Conservation (phyloP, 2,888 invertebrate genomes). For the Torymus aiolomorphi region DNA sequence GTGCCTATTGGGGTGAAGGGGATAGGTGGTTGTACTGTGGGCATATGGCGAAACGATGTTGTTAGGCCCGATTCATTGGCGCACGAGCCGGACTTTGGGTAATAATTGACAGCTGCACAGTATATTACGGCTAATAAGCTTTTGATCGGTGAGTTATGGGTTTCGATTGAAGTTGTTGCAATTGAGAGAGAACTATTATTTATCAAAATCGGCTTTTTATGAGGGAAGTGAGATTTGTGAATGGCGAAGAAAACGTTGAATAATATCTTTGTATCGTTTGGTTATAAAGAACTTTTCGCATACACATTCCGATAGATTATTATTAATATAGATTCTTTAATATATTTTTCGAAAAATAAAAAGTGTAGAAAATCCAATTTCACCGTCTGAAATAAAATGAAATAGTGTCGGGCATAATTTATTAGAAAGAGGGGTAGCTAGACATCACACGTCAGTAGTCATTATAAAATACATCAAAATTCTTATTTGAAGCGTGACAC, state of each 20-base stretch:
- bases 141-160: slow-evolving; percentile 12
- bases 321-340: too few relatives aligned
- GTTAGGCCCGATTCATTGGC: slow-evolving; percentile 29
- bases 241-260: too few relatives aligned
- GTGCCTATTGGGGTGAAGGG: background rate
- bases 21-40: background rate
- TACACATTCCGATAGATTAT: too few relatives aligned
- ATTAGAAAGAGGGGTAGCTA: too few relatives aligned
- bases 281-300: too few relatives aligned
- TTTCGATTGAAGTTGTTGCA: background rate
- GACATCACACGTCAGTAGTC: slow-evolving; percentile 11
- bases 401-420: too few relatives aligned
- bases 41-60: slow-evolving; percentile 23
- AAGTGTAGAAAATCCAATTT: too few relatives aligned
- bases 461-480: slow-evolving; percentile 16
- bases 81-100: slow-evolving; percentile 8
- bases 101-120: slow-evolving; percentile 43
- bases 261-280: too few relatives aligned
- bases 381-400: too few relatives aligned
- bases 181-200: slow-evolving; percentile 23
- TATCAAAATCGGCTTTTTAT: slow-evolving; percentile 14
- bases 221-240: slow-evolving; percentile 5
- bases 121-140: slow-evolving; percentile 50
- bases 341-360: too few relatives aligned
- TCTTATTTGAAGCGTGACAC: background rate